Conservation (phyloP, 2,888 invertebrate species). For the Nemapogon koenigi region DNA sequence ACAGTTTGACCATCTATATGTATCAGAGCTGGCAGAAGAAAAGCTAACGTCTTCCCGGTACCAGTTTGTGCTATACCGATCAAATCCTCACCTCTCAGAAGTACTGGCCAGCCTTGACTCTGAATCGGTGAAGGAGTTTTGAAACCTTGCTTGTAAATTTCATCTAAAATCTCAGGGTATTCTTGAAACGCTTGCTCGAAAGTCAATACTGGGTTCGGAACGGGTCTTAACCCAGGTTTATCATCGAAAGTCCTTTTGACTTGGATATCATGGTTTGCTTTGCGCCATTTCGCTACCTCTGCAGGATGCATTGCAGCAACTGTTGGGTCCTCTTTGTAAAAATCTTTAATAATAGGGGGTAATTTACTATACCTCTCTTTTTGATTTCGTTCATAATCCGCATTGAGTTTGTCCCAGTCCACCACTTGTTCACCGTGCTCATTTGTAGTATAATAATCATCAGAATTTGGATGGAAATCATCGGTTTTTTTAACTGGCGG, state of each 20-base stretch:
- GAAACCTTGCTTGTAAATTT: constrained; percentile 84
- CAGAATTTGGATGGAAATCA: constrained; percentile 13
- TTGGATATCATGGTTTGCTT: constrained; percentile 74
- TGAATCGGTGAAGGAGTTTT: constrained; percentile 89
- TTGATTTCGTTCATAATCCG: constrained; percentile 58
- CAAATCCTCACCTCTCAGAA: constrained; percentile 88
- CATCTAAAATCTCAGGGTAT: constrained; percentile 83
- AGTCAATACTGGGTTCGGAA: constrained; percentile 79
- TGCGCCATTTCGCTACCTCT: constrained; percentile 70
- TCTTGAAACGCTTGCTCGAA: constrained; percentile 84
- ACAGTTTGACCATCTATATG: constrained; percentile 87
- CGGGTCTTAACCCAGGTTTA: constrained; percentile 40
- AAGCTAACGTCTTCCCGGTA: constrained; percentile 94
- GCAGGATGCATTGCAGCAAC: constrained; percentile 70
- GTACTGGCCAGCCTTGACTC: constrained; percentile 92
- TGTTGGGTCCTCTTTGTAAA: constrained; percentile 79
- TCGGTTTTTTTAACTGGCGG: constrained; percentile 17
- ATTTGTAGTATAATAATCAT: constrained; percentile 17
- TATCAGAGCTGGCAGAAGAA: constrained; percentile 89
- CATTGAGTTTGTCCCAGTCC: constrained; percentile 67
- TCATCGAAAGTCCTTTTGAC: constrained; percentile 72
- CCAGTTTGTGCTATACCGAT: constrained; percentile 98
- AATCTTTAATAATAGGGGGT: constrained; percentile 77
- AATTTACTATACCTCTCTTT: constrained; percentile 68
- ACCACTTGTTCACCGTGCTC: constrained; percentile 42